Percentiles rank a stretch among this genome's conserved stretches.
Conservation (phyloP, 1,140 invertebrate genomes). For the Heliothis virescens region DNA sequence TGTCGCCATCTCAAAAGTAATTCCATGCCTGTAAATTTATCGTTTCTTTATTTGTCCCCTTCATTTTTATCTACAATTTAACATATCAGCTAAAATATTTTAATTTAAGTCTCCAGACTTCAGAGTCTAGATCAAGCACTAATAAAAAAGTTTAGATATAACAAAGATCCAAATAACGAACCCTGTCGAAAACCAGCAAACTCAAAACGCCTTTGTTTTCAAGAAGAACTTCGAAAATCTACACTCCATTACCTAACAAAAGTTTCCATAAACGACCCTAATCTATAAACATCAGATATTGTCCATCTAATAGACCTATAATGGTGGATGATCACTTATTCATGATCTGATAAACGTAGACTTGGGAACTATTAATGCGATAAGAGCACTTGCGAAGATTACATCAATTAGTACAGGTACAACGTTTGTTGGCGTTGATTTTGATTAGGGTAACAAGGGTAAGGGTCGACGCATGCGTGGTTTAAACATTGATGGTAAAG, state of each 20-base stretch:
- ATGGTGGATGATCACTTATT: slow-evolving; percentile 17
- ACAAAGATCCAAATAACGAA: no score
- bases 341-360: neutral
- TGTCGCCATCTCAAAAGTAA: no score
- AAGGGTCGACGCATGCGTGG: neutral
- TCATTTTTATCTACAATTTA: no score
- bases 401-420: slow-evolving; percentile 2
- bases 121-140: no score
- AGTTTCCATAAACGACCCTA: neutral
- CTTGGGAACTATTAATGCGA: slow-evolving; percentile 5
- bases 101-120: no score
- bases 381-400: slow-evolving; percentile 3
- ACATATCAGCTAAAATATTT: no score
- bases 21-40: no score
- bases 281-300: neutral
- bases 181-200: no score
- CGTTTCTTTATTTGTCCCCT: no score
- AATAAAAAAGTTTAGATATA: no score
- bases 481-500: neutral
- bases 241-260: neutral
- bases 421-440: neutral
- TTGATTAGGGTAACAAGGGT: neutral
- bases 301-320: slow-evolving; percentile 2
- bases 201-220: no score
- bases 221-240: neutral